Evolutionary conservation across 2,888 invertebrate species (phyloP), one percentile per base, ranked within the genome.

Genomic region (Leucozona laternaria): DNA sequence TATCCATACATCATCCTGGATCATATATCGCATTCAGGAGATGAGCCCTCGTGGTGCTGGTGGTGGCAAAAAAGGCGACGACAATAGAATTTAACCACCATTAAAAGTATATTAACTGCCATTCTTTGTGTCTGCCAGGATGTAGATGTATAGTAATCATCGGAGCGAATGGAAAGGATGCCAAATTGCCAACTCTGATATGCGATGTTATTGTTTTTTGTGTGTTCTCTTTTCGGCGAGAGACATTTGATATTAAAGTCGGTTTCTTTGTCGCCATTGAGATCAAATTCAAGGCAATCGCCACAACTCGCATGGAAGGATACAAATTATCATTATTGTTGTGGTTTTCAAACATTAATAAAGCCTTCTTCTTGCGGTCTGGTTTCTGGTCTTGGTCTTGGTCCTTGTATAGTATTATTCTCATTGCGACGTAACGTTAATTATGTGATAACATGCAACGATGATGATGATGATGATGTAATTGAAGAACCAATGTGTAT

Each of bases 31-130:
- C 79, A 50, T 70, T n/a, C n/a, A 68, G 55, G 31, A 28, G 25
- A 40, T 48, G 43, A 31, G 45, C 20, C 11, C n/a, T 31, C n/a
- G 0, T 20, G 50, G 25, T 15, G 13, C 3, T 7, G 55, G 6
- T 17, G 60, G 40, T 31, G 31, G 37, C 79, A 34, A 17, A 31
- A 31, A 57, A 13, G 34, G 13, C 48, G 28, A 37, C 62, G 64
- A 66, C 45, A 71, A 72, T 40, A 70, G 48, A 70, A 70, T 79
- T 83, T 83, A 70, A 70, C 62, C 70, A 53, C 60, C 80, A 71
- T 85, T 80, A 80, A 80, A 85, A 81, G 72, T 28, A 77, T 81
- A 85, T 85, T 85, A 85, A 80, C 80, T 85, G 80, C 81, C 85
- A 85, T 85, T 85, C 77, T 71, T 13, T 60, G 40, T 50, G 72